These are phyloP conservation scores for Neomorphus geoffroyi DNA, from an alignment of 2,797 vertebrate species.

Conservation along the genomic window DNA sequence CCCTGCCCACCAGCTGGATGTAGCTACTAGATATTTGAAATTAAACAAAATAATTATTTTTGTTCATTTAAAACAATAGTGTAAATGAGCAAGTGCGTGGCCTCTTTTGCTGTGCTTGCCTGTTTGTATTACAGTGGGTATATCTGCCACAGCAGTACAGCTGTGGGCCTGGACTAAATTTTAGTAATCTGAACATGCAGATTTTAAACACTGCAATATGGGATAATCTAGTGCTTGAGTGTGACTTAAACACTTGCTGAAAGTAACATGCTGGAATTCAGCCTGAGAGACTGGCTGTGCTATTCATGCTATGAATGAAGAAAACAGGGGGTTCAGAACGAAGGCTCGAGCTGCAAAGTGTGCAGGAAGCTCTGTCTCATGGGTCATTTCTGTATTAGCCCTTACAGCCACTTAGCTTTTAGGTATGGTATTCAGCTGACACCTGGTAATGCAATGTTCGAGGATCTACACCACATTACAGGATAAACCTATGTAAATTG, in stretches of 20 bases:
- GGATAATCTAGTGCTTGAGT: neutral
- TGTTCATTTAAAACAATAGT: neutral
- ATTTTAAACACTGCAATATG: neutral
- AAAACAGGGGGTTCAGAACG: neutral
- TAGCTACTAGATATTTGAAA: neutral
- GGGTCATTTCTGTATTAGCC: neutral
- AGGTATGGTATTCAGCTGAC: neutral
- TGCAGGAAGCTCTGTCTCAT: neutral
- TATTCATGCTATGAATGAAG: neutral
- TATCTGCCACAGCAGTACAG: neutral
- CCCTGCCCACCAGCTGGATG: neutral
- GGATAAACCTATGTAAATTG: neutral
- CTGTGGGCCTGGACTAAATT: neutral
- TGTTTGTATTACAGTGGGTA: neutral
- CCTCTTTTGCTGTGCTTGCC: neutral
- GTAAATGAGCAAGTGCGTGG: neutral
- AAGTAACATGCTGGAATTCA: neutral
- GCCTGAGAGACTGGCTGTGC: neutral
- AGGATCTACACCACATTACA: neutral
- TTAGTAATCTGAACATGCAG: neutral
- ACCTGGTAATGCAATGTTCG: neutral
- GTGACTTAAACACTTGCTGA: neutral
- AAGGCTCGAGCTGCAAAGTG: neutral
- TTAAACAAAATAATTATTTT: neutral
- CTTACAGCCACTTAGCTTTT: neutral